Percentiles rank a stretch among this genome's conserved stretches.
These are phyloP conservation scores for Panurus biarmicus DNA, from an alignment of 2,113 vertebrate species.

Conservation along the genomic window DNA sequence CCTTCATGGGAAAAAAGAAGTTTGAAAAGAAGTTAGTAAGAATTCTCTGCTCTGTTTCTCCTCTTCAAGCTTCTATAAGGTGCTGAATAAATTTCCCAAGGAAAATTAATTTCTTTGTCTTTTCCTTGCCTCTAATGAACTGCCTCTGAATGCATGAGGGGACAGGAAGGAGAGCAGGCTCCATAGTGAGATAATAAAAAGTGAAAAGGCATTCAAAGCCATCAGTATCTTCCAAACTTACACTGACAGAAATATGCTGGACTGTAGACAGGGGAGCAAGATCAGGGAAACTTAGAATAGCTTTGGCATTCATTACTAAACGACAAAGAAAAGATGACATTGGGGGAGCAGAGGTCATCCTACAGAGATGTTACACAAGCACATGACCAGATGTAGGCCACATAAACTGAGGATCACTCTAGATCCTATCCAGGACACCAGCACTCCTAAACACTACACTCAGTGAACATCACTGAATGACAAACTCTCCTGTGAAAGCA, in stretches of 20 bases:
- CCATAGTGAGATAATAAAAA: conserved; percentile 38
- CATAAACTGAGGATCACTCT: not conserved
- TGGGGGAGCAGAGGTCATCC: not conserved
- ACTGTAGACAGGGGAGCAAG: not conserved
- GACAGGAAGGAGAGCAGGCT: conserved; percentile 38
- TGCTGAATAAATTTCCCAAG: conserved; percentile 22
- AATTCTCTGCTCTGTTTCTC: not conserved
- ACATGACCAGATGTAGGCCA: not conserved
- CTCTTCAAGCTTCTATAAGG: not conserved
- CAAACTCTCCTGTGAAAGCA: not conserved
- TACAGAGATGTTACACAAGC: not conserved
- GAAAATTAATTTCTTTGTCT: conserved; percentile 59
- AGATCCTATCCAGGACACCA: not conserved
- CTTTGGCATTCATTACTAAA: not conserved
- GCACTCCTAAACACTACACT: not conserved
- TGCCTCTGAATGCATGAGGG: conserved; percentile 18
- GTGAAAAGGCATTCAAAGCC: conserved; percentile 35
- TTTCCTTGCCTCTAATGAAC: conserved; percentile 43
- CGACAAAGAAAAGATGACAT: not conserved
- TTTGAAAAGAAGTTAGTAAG: not conserved
- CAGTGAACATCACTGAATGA: not conserved
- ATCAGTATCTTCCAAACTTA: conserved; percentile 27
- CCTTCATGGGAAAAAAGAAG: not conserved
- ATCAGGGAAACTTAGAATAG: not conserved
- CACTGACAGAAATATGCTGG: conserved; percentile 26